A percentile compares a stretch with the other conserved stretches of the same genome.
Evolutionary conservation across 2,113 vertebrate species (phyloP).

Genomic region (Spea multiplicata): DNA sequence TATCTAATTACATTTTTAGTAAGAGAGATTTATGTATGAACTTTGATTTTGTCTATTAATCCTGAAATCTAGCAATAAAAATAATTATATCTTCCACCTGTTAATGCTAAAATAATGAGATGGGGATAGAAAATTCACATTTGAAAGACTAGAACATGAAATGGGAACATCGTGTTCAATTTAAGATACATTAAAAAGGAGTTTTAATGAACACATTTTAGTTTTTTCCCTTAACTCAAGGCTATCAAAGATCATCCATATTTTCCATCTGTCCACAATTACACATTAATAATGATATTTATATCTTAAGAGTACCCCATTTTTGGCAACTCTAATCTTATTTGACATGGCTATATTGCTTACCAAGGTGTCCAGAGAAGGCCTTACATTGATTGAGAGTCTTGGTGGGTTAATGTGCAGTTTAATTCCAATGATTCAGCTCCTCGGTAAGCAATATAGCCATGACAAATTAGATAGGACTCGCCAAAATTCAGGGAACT

Average conservation of each 20-base stretch:
- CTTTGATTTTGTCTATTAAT: conserved; percentile 19
- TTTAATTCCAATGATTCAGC: too few relatives aligned
- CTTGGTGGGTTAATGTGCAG: too few relatives aligned
- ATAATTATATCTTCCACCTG: conserved; percentile 36
- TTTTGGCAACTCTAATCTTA: too few relatives aligned
- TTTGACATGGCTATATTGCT: too few relatives aligned
- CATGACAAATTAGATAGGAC: too few relatives aligned
- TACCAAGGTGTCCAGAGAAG: too few relatives aligned
- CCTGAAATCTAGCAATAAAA: conserved; percentile 9
- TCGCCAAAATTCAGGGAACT: too few relatives aligned
- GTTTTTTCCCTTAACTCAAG: conserved; percentile 4
- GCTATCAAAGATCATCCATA: conserved; percentile 7
- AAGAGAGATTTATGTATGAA: background rate
- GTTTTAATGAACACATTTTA: conserved; percentile 34
- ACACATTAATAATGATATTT: background rate
- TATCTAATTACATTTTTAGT: background rate
- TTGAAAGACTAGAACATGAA: conserved; percentile 8
- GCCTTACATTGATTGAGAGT: too few relatives aligned
- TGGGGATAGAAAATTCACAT: conserved; percentile 10
- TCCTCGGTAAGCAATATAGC: too few relatives aligned
- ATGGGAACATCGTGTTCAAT: conserved; percentile 36
- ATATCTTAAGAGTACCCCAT: too few relatives aligned
- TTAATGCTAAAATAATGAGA: conserved; percentile 25
- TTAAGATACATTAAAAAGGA: conserved; percentile 15
- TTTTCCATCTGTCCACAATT: background rate